phyloP scores from a whole-genome alignment of 1,140 invertebrate genomes.

The Alviniconcha marisindica region DNA sequence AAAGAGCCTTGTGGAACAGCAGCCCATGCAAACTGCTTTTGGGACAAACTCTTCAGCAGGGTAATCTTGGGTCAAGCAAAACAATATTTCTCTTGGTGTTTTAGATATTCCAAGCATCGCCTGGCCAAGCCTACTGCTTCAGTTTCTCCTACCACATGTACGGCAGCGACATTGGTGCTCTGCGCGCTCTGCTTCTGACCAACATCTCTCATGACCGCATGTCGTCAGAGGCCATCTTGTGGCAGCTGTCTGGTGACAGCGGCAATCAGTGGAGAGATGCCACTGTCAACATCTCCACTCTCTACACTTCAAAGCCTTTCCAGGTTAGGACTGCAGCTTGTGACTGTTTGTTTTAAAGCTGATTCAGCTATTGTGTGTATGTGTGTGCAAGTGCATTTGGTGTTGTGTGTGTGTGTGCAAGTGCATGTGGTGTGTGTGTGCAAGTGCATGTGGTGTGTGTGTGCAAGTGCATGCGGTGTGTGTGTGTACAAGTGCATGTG shows the following conservation, averaged over 20 bases:
- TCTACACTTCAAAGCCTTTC: conserved; percentile 63
- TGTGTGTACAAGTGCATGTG: conserved; percentile 81
- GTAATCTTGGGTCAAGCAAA: not conserved
- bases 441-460: not conserved
- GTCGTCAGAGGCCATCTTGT: conserved; percentile 59
- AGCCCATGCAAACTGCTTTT: not conserved
- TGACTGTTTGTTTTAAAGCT: too few species aligned
- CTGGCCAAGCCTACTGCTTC: conserved; percentile 52
- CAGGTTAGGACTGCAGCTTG: conserved; percentile 44
- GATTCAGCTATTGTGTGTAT: not conserved
- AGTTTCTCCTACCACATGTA: conserved; percentile 74
- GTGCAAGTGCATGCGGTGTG: conserved; percentile 80
- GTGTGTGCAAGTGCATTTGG: not conserved
- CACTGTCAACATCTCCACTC: conserved; percentile 57
- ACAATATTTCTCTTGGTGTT: not conserved
- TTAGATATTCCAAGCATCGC: not conserved
- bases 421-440: not conserved
- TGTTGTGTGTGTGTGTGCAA: not conserved
- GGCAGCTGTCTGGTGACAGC: conserved; percentile 55
- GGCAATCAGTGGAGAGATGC: conserved; percentile 59
- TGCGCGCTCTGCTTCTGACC: conserved; percentile 52
- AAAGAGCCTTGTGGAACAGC: too few species aligned
- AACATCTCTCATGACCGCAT: conserved; percentile 53
- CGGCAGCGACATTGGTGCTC: conserved; percentile 61
- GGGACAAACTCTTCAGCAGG: not conserved